Evolutionary conservation across 2,888 invertebrate genomes (phyloP), one percentile per base, ranked within the genome.

Genomic region (Lymantria dispar): DNA sequence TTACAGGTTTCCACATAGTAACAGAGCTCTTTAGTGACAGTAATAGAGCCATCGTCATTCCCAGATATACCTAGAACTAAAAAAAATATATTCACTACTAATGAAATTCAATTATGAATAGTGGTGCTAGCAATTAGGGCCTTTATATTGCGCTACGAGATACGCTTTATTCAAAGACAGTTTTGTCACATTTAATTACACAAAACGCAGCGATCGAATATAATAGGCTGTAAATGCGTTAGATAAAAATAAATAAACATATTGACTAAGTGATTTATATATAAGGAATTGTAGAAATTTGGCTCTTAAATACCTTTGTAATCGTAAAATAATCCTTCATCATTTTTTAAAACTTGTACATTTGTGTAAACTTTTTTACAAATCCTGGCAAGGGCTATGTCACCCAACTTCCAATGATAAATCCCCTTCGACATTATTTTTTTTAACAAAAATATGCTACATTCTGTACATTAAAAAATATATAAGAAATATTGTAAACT

Each of bases 401-500:
- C 90, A 9, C 89, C 90, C 10, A 90, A 65, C 60, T 83, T 88
- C 89, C 89, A 91, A 51, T 85, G 78, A 52, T 85, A 86, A 58
- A 87, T 77, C 61, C 72, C 62, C 41, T 67, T 56, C n/a, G 57
- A 56, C 73, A 64, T 64, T 7, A 8, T 58, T 8, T 22, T 22
- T 22, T 29, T 8, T 11, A 10, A 40, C 1, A 1, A 14, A 1
- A 3, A n/a, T 2, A 38, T 3, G 11, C 38, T 13, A 38, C n/a
- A 38, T 38, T 2, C 33, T 33, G 10, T 33, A 33, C 1, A 10
- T 33, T 33, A 10, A 33, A 30, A 30, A 30, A 33, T 10, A 33
- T 22, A 22, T 5, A 3, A 22, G n/a, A 22, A 22, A 22, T 22
- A 22, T 22, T 22, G 22, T 22, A 22, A 22, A 22, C 22, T 22